Base-by-base conservation (phyloP, 2,797 vertebrate genomes). In the Pantherophis alleghaniensis region DNA sequence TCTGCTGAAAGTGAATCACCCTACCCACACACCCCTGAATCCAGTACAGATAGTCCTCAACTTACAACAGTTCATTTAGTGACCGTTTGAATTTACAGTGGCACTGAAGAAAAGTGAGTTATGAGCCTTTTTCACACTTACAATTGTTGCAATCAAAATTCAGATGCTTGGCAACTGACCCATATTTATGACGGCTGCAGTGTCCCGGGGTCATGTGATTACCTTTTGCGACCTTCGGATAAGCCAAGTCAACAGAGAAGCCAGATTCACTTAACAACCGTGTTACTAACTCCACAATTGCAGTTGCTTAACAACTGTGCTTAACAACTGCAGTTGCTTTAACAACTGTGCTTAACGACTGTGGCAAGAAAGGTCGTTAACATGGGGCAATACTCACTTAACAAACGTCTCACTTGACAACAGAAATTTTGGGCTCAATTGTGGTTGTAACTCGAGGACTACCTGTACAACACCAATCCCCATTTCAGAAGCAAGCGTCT, bases 351-450 rank as follows among this genome's bases (percentile, higher is more conserved):
- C 51, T 10, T 53, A 53, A 53, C 51, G 9, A 53, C 51, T 10
- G 51, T 10, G 61, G 61, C 61, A 28, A 28, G 61, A 5, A 28
- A 63, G 61, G 26, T 28, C 0, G 10, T 63, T 28, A 63, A 12
- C 26, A 2, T 63, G 61, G 9, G 3, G 60, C 24, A 24, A 28
- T 28, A 16, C n/a, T 32, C n/a, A 18, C 14, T 69, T 69, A 32
- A 69, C 63, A 32, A 69, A 32, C 1, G n/a, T 16, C n/a, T 69
- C n/a, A 16, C 66, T 7, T 32, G n/a, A 74, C 14, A 2, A 74
- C 13, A 6, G 13, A 32, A 16, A 7, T 7, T 0, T 7, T 2
- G 1, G 5, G 66, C 66, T 69, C n/a, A 6, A 0, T 18, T 32
- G 66, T 7, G 66, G 66, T 16, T 6, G 6, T 16, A 69, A 16